A percentile compares a stretch with the other conserved stretches of the same genome.
Evolutionary conservation across 1,140 invertebrate species (phyloP).

Genomic region (Dinoponera quadriceps): DNA sequence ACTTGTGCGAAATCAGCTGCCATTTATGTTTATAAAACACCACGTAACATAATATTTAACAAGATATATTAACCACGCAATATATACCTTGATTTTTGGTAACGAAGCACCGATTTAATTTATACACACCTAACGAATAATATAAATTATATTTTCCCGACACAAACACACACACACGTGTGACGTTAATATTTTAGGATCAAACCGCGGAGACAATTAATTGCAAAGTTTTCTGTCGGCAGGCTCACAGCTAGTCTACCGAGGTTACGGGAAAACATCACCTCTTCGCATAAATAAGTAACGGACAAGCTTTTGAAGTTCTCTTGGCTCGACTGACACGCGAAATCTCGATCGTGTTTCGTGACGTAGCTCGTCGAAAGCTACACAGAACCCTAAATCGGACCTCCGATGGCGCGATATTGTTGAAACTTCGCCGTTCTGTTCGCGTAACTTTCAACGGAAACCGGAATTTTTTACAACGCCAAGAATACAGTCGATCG

Average conservation of each 20-base stretch:
- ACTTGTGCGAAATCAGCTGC: no score
- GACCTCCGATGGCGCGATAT: constrained; percentile 61
- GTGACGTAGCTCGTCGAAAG: constrained; percentile 64
- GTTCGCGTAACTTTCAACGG: constrained; percentile 38
- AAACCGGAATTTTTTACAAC: constrained; percentile 50
- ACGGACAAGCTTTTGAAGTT: constrained; percentile 42
- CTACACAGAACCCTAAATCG: constrained; percentile 44
- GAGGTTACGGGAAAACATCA: constrained; percentile 19
- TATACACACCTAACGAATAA: not conserved
- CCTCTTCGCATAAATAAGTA: constrained; percentile 40
- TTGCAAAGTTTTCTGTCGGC: constrained; percentile 14
- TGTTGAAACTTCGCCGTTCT: constrained; percentile 53
- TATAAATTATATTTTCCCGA: no score
- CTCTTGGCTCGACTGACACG: constrained; percentile 42
- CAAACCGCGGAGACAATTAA: not conserved
- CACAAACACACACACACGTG: no score
- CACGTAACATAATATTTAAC: no score
- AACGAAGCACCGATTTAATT: no score
- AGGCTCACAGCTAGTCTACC: not conserved
- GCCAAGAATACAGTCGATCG: not conserved
- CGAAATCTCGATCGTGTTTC: constrained; percentile 72
- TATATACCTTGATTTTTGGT: no score
- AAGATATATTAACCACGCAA: no score
- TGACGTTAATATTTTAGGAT: not conserved
- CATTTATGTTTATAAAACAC: no score